phyloP scores from a whole-genome alignment of 2,113 vertebrate species.

The Eolophus roseicapilla region DNA sequence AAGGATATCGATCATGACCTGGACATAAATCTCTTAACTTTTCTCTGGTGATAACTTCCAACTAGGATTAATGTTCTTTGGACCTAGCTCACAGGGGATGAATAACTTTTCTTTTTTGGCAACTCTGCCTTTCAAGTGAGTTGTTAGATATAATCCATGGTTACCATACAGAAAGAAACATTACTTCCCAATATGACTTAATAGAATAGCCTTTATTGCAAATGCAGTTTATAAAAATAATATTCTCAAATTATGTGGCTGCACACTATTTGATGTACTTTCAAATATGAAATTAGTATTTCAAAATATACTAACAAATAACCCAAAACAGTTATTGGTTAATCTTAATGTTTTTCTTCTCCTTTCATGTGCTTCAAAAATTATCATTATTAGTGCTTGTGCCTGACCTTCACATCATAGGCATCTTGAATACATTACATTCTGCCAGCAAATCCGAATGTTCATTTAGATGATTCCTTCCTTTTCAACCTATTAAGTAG shows the following conservation, averaged over 20 bases:
- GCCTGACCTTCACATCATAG: not conserved
- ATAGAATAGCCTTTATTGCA: not conserved
- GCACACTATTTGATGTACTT: not conserved
- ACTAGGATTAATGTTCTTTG: not conserved
- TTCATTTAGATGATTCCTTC: not conserved
- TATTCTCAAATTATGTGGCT: not conserved
- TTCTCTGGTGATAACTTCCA: not conserved
- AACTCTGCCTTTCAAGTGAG: not conserved
- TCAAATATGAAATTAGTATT: not conserved
- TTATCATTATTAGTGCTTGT: not conserved
- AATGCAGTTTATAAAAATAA: not conserved
- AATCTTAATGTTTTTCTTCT: not conserved
- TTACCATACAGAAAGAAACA: not conserved
- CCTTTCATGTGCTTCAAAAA: not conserved
- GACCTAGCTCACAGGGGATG: not conserved
- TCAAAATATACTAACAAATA: not conserved
- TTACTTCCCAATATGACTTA: not conserved
- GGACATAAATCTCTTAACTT: slow-evolving; percentile 21
- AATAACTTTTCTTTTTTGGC: not conserved
- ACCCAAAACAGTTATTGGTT: not conserved
- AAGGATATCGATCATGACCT: not conserved
- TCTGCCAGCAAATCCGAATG: not conserved
- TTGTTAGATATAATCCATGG: not conserved
- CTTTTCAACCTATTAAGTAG: not conserved
- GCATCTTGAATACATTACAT: not conserved